Base-by-base conservation (phyloP, 2,888 invertebrate genomes). In the Machimus atricapillus region DNA sequence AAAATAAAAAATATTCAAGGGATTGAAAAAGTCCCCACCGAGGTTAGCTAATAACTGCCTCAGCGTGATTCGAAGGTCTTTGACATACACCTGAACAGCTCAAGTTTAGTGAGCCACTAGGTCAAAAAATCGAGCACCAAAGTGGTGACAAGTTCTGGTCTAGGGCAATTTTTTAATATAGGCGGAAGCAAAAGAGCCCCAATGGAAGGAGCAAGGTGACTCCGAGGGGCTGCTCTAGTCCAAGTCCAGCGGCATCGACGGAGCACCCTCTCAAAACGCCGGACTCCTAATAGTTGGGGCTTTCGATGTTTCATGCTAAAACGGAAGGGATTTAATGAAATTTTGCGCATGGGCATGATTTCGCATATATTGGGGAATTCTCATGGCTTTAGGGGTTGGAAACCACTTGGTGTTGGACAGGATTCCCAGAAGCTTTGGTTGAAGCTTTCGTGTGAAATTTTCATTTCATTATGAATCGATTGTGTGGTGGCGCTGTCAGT, bases 281-380 rank as follows among this genome's bases (percentile, higher is more conserved):
- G 14, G 66, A 66, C 12, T 23, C 23, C 12, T 66, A 66, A 66
- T 66, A 27, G n/a, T n/a, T 16, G 12, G 12, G 27, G 27, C 66
- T 66, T 66, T 66, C 66, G 23, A 76, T 2, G 76, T 83, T 83
- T 19, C 43, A n/a, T 46, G 43, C 46, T 46, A 9, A n/a, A n/a
- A 27, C 46, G 40, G 19, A n/a, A 74, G n/a, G 46, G 46, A 52
- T 76, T 76, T 87, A 88, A 88, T 87, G 66, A 85, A 87, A 88
- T 88, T 88, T 85, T 88, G 88, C 88, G 88, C 88, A 88, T 88
- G 88, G 86, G 87, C 78, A 31, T 78, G 31, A n/a, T 87, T 76
- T 23, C n/a, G 43, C 34, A 52, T 1, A 52, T 1, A 76, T 58
- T 40, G 14, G 40, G 66, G 40, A 40, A 40, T 66, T 52, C 46